Conservation (phyloP, 2,888 invertebrate species). For the Leptura quadrifasciata region DNA sequence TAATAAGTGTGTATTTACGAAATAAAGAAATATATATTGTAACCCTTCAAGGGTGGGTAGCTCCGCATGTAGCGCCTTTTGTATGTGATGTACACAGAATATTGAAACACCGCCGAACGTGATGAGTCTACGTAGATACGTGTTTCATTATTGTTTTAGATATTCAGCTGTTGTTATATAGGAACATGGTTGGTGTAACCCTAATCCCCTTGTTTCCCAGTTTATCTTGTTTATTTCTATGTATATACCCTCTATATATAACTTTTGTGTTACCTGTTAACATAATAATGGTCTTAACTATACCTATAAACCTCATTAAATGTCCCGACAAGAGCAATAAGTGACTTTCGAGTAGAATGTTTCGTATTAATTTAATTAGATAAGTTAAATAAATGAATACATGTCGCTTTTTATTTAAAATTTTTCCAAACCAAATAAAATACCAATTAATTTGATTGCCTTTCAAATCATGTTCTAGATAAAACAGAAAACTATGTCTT, state of each 20-base stretch:
- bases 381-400: no score
- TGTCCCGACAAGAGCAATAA: not conserved
- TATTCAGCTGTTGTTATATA: slow-evolving; percentile 53
- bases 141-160: slow-evolving; percentile 58
- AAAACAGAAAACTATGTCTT: no score
- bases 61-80: slow-evolving; percentile 39
- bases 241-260: slow-evolving; percentile 18
- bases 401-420: no score
- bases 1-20: slow-evolving; percentile 28
- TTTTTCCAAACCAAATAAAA: no score
- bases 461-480: no score
- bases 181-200: slow-evolving; percentile 33
- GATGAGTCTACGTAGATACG: slow-evolving; percentile 55
- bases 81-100: slow-evolving; percentile 52
- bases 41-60: slow-evolving; percentile 29
- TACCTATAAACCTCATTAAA: not conserved
- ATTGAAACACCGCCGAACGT: slow-evolving; percentile 55
- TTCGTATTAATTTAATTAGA: no score
- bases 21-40: slow-evolving; percentile 37
- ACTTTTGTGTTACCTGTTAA: slow-evolving; percentile 27
- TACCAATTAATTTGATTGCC: no score
- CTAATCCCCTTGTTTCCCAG: slow-evolving; percentile 32
- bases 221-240: slow-evolving; percentile 39
- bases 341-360: no score
- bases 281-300: slow-evolving; percentile 22